phyloP scores from a whole-genome alignment of 2,797 vertebrate genomes.

The Prionace glauca region DNA sequence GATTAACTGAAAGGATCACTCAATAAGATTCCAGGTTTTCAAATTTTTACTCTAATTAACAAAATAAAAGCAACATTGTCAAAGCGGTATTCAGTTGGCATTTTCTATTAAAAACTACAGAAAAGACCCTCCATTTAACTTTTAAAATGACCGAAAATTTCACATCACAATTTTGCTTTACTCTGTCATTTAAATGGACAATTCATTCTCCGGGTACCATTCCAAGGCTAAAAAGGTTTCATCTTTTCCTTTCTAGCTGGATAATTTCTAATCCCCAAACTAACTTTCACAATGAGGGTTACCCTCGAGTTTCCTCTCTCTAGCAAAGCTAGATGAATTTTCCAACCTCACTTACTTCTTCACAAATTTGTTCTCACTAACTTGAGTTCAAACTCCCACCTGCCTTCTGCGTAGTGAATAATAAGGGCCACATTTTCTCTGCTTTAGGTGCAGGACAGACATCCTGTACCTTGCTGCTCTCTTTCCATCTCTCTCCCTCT shows the following conservation, averaged over 20 bases:
- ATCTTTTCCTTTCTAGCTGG: too few relatives aligned
- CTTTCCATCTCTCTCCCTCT: too few relatives aligned
- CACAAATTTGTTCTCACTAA: background rate
- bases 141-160: too few relatives aligned
- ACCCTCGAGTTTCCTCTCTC: background rate
- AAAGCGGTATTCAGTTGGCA: background rate
- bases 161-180: too few relatives aligned
- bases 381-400: too few relatives aligned
- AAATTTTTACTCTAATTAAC: background rate
- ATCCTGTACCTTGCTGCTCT: background rate
- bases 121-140: too few relatives aligned
- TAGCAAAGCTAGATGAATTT: background rate
- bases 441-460: too few relatives aligned
- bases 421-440: too few relatives aligned
- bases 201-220: background rate
- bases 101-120: background rate
- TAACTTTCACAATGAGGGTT: background rate
- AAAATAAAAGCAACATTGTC: background rate
- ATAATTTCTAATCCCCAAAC: background rate
- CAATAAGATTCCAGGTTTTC: background rate
- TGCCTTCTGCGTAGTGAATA: too few relatives aligned
- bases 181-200: background rate
- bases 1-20: background rate
- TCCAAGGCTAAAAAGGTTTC: background rate
- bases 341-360: background rate